phyloP scores from a whole-genome alignment of 2,113 vertebrate species.

The Herpetotheres cachinnans region DNA sequence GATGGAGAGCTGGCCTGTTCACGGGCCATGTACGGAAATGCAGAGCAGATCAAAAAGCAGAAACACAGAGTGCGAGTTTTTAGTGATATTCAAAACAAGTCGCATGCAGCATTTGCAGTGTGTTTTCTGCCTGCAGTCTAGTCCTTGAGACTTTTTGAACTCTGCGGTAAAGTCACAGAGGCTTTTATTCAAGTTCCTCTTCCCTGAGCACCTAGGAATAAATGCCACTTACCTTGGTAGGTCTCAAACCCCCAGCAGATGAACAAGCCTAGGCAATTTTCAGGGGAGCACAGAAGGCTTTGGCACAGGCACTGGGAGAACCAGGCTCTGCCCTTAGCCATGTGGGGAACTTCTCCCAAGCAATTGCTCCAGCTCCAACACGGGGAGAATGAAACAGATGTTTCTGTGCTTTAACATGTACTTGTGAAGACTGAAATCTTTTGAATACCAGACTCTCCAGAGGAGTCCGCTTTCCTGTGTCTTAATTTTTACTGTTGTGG shows the following conservation, averaged over 20 bases:
- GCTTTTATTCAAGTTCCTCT: background rate
- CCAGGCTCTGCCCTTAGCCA: background rate
- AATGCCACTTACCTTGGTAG: background rate
- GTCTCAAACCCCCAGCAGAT: background rate
- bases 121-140: background rate
- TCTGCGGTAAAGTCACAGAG: accelerated
- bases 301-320: accelerated
- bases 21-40: background rate
- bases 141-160: background rate
- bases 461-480: accelerated
- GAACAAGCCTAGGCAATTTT: background rate
- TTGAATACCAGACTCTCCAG: background rate
- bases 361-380: background rate
- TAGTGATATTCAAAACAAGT: background rate
- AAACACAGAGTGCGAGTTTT: background rate
- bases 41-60: background rate
- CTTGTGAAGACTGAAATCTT: background rate
- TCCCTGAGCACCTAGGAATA: background rate
- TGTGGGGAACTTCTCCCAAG: background rate
- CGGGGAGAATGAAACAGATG: background rate
- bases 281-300: background rate
- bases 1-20: background rate
- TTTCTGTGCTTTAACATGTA: background rate
- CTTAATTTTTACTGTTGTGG: background rate
- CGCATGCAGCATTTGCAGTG: accelerated